Evolutionary conservation across 2,888 invertebrate genomes (phyloP).

Genomic region (Sesia bembeciformis): DNA sequence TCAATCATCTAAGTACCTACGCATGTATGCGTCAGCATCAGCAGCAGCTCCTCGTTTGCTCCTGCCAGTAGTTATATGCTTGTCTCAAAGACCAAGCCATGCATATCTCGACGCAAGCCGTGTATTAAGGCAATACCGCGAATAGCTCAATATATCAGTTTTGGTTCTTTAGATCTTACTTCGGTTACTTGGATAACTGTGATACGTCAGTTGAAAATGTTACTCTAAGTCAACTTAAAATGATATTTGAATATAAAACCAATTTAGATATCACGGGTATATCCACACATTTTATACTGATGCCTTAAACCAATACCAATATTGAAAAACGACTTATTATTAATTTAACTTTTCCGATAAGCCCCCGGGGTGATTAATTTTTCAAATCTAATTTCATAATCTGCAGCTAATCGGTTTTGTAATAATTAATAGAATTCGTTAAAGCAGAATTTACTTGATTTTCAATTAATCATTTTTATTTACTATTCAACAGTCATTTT

Average conservation of each 20-base stretch:
- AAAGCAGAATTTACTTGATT: too few relatives aligned
- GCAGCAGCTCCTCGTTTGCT: background rate
- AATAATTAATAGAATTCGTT: background rate
- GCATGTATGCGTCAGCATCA: background rate
- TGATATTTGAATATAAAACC: too few relatives aligned
- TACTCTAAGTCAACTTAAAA: too few relatives aligned
- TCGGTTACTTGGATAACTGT: background rate
- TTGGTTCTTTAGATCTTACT: background rate
- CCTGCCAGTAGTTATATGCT: background rate
- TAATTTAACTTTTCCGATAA: background rate
- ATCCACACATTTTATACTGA: background rate
- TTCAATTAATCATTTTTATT: too few relatives aligned
- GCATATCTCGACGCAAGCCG: background rate
- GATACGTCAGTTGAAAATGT: background rate
- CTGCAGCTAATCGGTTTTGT: background rate
- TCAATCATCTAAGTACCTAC: too few relatives aligned
- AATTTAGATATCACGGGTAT: background rate
- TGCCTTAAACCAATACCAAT: background rate
- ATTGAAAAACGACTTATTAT: background rate
- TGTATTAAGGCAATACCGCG: background rate
- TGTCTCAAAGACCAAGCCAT: background rate
- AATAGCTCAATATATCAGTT: background rate
- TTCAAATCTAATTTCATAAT: background rate
- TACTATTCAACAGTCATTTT: too few relatives aligned
- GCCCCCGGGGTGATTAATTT: background rate